These are phyloP conservation scores for Tetragonula clypearis DNA, from an alignment of 1,140 invertebrate species.

Conservation along the genomic window DNA sequence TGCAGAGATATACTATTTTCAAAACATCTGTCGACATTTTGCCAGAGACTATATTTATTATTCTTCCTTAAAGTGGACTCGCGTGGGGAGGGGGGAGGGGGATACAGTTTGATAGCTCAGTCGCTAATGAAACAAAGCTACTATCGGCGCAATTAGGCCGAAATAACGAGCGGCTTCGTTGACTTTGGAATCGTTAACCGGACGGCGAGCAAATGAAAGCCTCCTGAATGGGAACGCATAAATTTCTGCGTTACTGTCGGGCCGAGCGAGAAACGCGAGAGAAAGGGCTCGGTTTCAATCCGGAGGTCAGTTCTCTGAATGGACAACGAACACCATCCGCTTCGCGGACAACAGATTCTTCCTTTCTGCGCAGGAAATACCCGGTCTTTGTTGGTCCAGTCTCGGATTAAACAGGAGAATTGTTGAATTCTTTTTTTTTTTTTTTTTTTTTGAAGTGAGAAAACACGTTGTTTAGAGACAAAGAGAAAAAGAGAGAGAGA, in stretches of 20 bases:
- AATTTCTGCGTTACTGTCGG: slow-evolving; percentile 16
- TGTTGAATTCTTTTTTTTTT: not conserved
- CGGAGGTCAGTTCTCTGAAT: not conserved
- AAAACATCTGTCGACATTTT: not conserved
- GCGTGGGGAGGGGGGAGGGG: too few relatives aligned
- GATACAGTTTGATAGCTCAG: not conserved
- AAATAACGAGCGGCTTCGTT: not conserved
- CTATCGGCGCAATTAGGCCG: slow-evolving; percentile 7
- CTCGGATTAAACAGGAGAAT: not conserved
- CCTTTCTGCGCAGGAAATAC: not conserved
- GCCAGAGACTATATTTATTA: not conserved
- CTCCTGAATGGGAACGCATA: slow-evolving; percentile 1
- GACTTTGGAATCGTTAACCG: not conserved
- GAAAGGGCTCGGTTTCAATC: not conserved
- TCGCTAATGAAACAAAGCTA: not conserved
- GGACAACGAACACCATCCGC: not conserved
- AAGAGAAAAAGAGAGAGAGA: too few relatives aligned
- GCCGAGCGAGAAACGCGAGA: not conserved
- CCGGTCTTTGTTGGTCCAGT: not conserved
- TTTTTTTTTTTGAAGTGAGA: too few relatives aligned
- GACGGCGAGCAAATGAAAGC: not conserved
- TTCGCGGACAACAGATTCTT: not conserved
- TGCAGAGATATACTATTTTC: too few relatives aligned
- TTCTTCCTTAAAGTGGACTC: not conserved
- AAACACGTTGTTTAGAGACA: too few relatives aligned